Percentiles rank a stretch among this genome's conserved stretches.
These are phyloP conservation scores for Pleuronectes platessa DNA, from an alignment of 2,113 vertebrate genomes.

Conservation along the genomic window DNA sequence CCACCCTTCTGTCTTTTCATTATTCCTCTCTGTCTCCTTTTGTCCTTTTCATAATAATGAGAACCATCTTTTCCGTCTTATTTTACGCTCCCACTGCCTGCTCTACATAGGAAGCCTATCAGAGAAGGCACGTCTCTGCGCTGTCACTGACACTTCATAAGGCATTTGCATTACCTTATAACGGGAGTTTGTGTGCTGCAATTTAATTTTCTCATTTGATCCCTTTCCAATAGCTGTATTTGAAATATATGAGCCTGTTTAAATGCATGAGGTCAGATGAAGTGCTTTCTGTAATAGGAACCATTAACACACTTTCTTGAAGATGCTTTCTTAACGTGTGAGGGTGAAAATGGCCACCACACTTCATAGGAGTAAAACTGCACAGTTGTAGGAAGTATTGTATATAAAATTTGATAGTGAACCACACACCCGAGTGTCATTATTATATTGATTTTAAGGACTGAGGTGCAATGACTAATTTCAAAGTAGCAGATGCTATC, in stretches of 20 bases:
- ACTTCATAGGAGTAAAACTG: no score
- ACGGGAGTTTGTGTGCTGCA: conserved; percentile 28
- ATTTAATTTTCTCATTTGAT: conserved; percentile 69
- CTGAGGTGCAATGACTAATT: no score
- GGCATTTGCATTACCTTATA: conserved; percentile 10
- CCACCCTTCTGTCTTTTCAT: conserved; percentile 45
- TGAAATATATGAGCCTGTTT: conserved; percentile 76
- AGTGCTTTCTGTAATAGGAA: conserved; percentile 65
- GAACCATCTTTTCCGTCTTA: conserved; percentile 17
- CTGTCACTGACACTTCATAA: conserved; percentile 38
- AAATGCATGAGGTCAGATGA: conserved; percentile 75
- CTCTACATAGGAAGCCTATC: not conserved
- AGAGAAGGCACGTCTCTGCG: not conserved
- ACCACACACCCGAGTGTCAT: no score
- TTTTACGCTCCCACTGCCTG: not conserved
- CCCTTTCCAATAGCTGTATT: conserved; percentile 57
- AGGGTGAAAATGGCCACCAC: not conserved
- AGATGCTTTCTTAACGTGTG: conserved; percentile 11
- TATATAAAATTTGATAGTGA: no score
- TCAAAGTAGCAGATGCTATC: no score
- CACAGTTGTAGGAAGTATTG: no score
- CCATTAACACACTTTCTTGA: conserved; percentile 58
- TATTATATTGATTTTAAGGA: no score
- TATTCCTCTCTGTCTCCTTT: conserved; percentile 36
- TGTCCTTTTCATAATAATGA: conserved; percentile 52